Conservation (phyloP, 2,888 invertebrate genomes). For the Julus scanicus region DNA sequence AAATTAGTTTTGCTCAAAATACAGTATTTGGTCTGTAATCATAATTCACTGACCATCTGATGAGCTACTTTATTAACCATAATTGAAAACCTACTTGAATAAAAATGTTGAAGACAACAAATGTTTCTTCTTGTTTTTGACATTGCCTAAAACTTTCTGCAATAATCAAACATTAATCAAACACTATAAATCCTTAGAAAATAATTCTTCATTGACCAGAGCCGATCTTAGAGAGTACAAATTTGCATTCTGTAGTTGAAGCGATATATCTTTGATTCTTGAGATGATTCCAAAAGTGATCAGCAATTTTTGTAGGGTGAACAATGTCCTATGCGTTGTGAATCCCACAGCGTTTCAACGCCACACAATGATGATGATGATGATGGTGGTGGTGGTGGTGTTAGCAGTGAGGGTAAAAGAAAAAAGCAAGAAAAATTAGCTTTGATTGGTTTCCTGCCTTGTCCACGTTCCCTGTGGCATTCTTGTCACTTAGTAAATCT, state of each 20-base stretch:
- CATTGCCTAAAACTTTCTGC: too few relatives aligned
- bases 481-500: conserved; percentile 58
- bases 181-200: background rate
- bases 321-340: conserved; percentile 20
- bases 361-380: conserved; percentile 16
- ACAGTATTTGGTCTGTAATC: too few relatives aligned
- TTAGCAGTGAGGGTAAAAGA: conserved; percentile 34
- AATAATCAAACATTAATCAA: too few relatives aligned
- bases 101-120: too few relatives aligned
- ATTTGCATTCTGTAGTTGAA: background rate
- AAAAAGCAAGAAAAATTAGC: conserved; percentile 55
- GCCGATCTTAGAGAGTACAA: too few relatives aligned
- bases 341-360: background rate
- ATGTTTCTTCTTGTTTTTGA: too few relatives aligned
- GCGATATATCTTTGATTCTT: background rate
- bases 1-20: too few relatives aligned
- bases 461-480: conserved; percentile 57
- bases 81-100: too few relatives aligned
- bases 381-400: background rate
- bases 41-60: too few relatives aligned
- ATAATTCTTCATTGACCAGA: background rate
- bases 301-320: conserved; percentile 13
- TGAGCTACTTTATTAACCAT: too few relatives aligned
- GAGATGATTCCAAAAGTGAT: conserved; percentile 22
- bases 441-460: conserved; percentile 57